Base-by-base conservation (phyloP, 1,140 invertebrate genomes). In the Drosophila dunni region DNA sequence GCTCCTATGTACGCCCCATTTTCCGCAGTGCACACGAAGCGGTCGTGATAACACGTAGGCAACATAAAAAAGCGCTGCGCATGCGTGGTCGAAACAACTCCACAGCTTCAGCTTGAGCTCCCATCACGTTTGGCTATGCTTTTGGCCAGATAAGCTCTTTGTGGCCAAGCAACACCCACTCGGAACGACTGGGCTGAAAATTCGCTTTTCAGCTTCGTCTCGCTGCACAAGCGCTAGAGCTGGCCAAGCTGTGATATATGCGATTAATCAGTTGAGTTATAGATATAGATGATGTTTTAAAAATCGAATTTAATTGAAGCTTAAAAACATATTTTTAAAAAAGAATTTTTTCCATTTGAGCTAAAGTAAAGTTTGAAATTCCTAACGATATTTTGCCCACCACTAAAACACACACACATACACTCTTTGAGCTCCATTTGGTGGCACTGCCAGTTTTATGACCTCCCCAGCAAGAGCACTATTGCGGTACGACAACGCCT, bases 21-120 rank as follows among this genome's bases (percentile, higher is more conserved):
- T 70, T 46, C 8, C 53, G 2, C 63, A 44, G 63, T 72, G 69
- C 69, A 50, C 42, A n/a, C 71, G 62, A 56, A 51, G 38, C 63
- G 46, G 56, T 90, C 84, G 84, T 90, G 84, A 88, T 88, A 88
- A 90, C 81, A 88, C 84, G 84, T 88, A 84, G 81, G 78, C 82
- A 48, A 76, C 40, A 15, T 29, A 42, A 11, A 44, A 29, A 29
- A 29, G 24, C 3, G 24, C 56, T 44, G 75, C 75, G 76, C 75
- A 88, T 89, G 84, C 83, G 83, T 83, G 79, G 81, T 79, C 75
- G 63, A 36, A 67, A 42, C 69, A 72, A 72, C 46, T 66, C 24
- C 36, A 44, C 48, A 65, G 46, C 48, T 57, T 44, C 68, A 60
- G 60, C 50, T 62, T 56, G 38, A 65, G 60, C 79, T 61, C 63